Conservation (phyloP, 2,888 invertebrate genomes). For the Meteorus colon region DNA sequence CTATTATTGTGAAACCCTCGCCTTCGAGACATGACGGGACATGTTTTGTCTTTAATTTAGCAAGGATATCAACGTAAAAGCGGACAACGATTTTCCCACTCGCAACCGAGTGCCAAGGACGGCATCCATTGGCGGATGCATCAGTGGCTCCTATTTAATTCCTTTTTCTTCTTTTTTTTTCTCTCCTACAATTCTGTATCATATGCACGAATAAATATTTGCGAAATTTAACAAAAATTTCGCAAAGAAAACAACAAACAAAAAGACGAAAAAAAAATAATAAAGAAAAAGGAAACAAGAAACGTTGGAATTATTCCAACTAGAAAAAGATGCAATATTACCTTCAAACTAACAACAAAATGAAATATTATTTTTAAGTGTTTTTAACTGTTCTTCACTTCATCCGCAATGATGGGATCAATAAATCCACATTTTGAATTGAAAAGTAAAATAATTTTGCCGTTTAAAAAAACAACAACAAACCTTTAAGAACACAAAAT, state of each 20-base stretch:
- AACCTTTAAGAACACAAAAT: no score
- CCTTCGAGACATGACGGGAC: slow-evolving; percentile 38
- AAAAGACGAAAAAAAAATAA: no score
- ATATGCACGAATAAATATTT: slow-evolving; percentile 3
- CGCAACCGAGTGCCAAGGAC: slow-evolving; percentile 62
- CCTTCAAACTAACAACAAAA: not conserved
- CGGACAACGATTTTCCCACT: slow-evolving; percentile 58
- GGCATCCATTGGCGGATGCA: slow-evolving; percentile 62
- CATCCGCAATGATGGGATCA: no score
- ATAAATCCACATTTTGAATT: no score
- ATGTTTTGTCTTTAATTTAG: slow-evolving; percentile 49
- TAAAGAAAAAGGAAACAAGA: no score
- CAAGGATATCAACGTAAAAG: slow-evolving; percentile 42
- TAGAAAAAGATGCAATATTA: not conserved
- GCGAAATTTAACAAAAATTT: not conserved
- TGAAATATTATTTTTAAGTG: not conserved
- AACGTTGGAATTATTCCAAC: not conserved
- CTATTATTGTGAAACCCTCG: slow-evolving; percentile 67
- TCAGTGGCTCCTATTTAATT: slow-evolving; percentile 51
- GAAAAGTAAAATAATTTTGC: no score
- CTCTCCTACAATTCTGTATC: not conserved
- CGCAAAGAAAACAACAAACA: no score
- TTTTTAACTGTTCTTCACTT: no score
- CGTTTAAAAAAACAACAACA: no score
- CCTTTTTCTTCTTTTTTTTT: slow-evolving; percentile 18